Evolutionary conservation across 2,888 invertebrate genomes (phyloP).

Genomic region (Polietes domitor): DNA sequence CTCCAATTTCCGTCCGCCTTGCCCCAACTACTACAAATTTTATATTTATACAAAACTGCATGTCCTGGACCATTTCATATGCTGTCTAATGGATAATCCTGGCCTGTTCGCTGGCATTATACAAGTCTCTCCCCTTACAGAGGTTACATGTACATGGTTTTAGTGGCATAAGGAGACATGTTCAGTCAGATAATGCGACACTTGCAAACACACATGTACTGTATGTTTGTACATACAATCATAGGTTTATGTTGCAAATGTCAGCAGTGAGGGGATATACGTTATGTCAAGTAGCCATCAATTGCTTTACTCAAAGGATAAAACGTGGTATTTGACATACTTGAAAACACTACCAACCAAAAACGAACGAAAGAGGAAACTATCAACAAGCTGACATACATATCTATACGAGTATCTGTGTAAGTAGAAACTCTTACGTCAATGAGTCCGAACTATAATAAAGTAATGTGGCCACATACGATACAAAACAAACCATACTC

Average conservation of each 20-base stretch:
- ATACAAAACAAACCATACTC: not conserved
- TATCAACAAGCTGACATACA: not conserved
- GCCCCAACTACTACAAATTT: no score
- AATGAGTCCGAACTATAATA: slow-evolving; percentile 38
- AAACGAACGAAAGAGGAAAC: not conserved
- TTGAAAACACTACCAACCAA: slow-evolving; percentile 36
- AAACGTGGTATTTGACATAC: slow-evolving; percentile 63
- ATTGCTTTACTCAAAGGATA: slow-evolving; percentile 55
- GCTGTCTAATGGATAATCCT: no score
- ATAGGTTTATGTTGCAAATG: not conserved
- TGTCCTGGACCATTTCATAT: no score
- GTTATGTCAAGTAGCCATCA: slow-evolving; percentile 53
- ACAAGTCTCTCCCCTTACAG: no score
- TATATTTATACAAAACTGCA: no score
- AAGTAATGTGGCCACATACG: slow-evolving; percentile 33
- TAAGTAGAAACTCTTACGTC: slow-evolving; percentile 39
- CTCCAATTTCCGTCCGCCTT: no score
- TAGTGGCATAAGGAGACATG: slow-evolving; percentile 39
- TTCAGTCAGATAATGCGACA: slow-evolving; percentile 38
- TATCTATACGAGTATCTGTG: slow-evolving; percentile 17
- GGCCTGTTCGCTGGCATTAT: no score
- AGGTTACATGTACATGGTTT: not conserved
- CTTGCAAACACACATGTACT: slow-evolving; percentile 9
- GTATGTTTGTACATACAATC: not conserved
- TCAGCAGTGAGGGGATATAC: slow-evolving; percentile 27